Conservation (phyloP, 2,113 vertebrate species). For the Empidonax alnorum region DNA sequence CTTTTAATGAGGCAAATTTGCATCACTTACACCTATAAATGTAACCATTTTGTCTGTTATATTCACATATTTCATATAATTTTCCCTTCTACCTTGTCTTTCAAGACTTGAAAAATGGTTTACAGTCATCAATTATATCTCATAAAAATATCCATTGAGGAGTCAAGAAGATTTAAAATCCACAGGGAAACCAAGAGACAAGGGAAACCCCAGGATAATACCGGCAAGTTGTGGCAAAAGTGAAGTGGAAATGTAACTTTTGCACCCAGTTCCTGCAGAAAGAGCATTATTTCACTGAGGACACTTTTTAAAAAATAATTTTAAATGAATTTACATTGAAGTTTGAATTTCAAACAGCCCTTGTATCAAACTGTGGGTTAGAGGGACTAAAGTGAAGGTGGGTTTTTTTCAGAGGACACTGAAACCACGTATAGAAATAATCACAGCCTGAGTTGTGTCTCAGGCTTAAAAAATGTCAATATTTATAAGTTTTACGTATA, state of each 20-base stretch:
- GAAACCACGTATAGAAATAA: not conserved
- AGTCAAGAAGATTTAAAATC: not conserved
- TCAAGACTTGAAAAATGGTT: not conserved
- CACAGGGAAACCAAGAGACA: not conserved
- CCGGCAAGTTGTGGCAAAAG: not conserved
- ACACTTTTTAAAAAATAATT: not conserved
- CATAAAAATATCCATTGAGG: not conserved
- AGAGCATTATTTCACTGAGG: not conserved
- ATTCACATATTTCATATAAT: fast-evolving
- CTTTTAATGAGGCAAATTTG: not conserved
- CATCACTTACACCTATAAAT: not conserved
- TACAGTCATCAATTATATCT: not conserved
- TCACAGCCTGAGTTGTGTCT: not conserved
- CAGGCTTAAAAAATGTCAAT: slow-evolving; percentile 23
- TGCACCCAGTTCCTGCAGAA: not conserved
- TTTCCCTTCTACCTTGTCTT: not conserved
- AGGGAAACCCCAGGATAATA: not conserved
- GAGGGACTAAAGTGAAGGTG: not conserved
- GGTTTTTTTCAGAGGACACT: not conserved
- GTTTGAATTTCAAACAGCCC: not conserved
- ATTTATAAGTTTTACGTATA: slow-evolving; percentile 37
- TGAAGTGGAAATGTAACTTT: not conserved
- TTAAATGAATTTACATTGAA: not conserved
- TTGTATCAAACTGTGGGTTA: not conserved
- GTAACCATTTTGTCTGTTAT: not conserved